phyloP scores from a whole-genome alignment of 2,888 invertebrate genomes.

The Thyatira batis region DNA sequence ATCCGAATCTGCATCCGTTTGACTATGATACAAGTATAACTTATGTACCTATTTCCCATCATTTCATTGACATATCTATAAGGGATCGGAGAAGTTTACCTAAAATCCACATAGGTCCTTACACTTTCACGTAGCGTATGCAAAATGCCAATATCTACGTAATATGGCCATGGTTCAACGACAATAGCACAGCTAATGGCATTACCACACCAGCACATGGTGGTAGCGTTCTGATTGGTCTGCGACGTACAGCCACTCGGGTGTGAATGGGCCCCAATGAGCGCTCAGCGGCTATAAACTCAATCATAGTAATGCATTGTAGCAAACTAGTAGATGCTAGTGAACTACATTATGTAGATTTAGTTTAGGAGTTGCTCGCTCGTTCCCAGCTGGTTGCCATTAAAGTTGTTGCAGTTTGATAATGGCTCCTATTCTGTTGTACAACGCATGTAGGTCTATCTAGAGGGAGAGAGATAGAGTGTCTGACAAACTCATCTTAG shows the following conservation, averaged over 20 bases:
- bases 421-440: not conserved
- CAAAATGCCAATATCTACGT: not conserved
- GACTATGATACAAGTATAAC: too few relatives aligned
- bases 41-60: too few relatives aligned
- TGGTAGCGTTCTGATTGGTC: not conserved
- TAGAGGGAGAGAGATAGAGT: too few relatives aligned
- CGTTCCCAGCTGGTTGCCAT: not conserved
- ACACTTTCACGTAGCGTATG: not conserved
- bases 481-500: too few relatives aligned
- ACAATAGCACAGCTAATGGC: slow-evolving; percentile 3
- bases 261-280: slow-evolving; percentile 15
- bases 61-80: too few relatives aligned
- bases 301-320: slow-evolving; percentile 26
- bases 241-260: slow-evolving; percentile 16
- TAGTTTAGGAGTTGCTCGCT: not conserved
- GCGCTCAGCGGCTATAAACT: slow-evolving; percentile 14
- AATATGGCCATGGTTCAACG: not conserved
- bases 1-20: not conserved
- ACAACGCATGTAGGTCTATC: too few relatives aligned
- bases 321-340: slow-evolving; percentile 12
- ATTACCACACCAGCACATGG: not conserved
- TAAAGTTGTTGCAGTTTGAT: not conserved
- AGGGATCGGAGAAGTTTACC: too few relatives aligned
- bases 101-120: too few relatives aligned
- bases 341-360: slow-evolving; percentile 9